Percentiles rank a stretch among this genome's conserved stretches.
These are phyloP conservation scores for Apamea monoglypha DNA, from an alignment of 2,888 invertebrate species.

Conservation along the genomic window DNA sequence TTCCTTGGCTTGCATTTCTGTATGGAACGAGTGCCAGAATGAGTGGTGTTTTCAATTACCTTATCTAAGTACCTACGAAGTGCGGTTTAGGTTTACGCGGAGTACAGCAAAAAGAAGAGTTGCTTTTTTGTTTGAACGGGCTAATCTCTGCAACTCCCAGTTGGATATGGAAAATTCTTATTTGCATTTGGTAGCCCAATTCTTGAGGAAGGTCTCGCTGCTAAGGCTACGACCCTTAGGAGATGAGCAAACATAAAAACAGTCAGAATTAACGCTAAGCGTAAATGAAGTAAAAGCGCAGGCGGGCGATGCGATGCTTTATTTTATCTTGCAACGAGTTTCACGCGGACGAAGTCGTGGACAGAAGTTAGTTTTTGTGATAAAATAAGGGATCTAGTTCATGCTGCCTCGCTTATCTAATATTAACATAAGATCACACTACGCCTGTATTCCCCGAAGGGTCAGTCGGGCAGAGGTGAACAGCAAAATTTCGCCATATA, in stretches of 20 bases:
- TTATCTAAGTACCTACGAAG: neutral
- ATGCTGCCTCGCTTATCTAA: neutral
- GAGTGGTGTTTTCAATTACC: neutral
- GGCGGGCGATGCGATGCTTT: too few species aligned
- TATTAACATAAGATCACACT: neutral
- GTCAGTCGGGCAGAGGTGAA: neutral
- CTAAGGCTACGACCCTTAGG: neutral
- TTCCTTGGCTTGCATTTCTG: slow-evolving; percentile 28
- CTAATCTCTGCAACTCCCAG: neutral
- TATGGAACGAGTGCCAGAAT: slow-evolving; percentile 22
- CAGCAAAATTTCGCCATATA: neutral
- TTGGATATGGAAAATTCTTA: neutral
- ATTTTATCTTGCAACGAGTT: too few species aligned
- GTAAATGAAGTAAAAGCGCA: neutral
- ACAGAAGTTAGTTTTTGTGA: too few species aligned
- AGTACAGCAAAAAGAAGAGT: neutral
- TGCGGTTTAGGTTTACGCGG: neutral
- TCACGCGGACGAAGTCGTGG: too few species aligned
- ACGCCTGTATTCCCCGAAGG: neutral
- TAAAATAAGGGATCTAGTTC: too few species aligned
- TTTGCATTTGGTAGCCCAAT: neutral
- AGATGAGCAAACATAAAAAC: neutral
- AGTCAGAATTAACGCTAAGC: neutral
- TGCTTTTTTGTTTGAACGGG: too few species aligned
- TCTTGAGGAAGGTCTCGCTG: neutral